A percentile compares a stretch with the other conserved stretches of the same genome.
Evolutionary conservation across 2,113 vertebrate genomes (phyloP).

Genomic region (pig (Sus scrofa)): DNA sequence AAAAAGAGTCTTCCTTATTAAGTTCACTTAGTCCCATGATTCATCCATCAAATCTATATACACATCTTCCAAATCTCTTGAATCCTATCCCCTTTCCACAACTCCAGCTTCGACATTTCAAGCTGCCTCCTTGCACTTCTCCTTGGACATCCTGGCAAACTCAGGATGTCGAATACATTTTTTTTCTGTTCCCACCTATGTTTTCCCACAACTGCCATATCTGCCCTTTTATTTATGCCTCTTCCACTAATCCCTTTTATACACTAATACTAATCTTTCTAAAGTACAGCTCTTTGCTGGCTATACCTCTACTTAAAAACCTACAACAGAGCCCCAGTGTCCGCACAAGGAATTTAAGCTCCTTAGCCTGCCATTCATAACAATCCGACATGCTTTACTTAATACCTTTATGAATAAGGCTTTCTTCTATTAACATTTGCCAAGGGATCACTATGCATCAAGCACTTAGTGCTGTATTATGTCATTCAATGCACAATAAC

Average conservation of each 20-base stretch:
- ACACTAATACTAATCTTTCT: background rate
- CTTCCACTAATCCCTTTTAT: background rate
- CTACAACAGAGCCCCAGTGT: background rate
- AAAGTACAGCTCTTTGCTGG: background rate
- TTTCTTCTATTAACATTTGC: background rate
- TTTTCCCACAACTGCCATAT: background rate
- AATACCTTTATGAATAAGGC: background rate
- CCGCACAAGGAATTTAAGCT: background rate
- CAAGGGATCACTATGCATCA: background rate
- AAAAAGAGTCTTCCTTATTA: too few species aligned
- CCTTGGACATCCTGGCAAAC: background rate
- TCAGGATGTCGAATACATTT: background rate
- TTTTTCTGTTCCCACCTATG: background rate
- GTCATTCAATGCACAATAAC: background rate
- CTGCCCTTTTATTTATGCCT: constrained; percentile 1
- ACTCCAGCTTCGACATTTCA: background rate
- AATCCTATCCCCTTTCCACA: background rate
- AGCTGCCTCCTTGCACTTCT: background rate
- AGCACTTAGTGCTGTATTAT: background rate
- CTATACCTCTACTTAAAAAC: background rate
- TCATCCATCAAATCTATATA: background rate
- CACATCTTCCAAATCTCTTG: background rate
- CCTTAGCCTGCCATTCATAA: background rate
- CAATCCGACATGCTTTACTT: background rate
- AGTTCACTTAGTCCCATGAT: background rate